Base-by-base conservation (phyloP, 2,888 invertebrate species). In the Lasioglossum leucozonium region DNA sequence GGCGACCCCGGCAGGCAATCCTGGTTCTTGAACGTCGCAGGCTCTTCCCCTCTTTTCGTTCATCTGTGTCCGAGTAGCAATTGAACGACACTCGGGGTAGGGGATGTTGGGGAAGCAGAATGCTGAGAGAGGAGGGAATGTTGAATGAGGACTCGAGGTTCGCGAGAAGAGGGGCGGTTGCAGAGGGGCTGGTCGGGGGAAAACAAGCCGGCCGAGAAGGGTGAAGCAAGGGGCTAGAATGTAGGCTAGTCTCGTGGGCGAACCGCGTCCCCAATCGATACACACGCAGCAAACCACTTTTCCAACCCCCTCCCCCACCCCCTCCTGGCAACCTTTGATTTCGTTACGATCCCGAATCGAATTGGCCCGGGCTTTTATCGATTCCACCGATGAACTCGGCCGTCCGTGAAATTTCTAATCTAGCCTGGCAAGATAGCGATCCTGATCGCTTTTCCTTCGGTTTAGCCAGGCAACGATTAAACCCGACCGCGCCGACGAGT, bases 221-320 rank as follows among this genome's bases (percentile, higher is more conserved):
- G 82, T 75, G 82, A 85, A 85, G 87, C 83, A 84, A 90, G 91
- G 90, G 90, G 91, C 89, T 90, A 87, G 92, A 93, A 93, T 93
- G 93, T 93, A 94, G 92, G 94, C 92, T 92, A 93, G 93, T 94
- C 93, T 92, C 91, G 92, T 87, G 91, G 93, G 92, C 94, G 94
- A 93, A 93, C 94, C 89, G 93, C 94, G 92, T 93, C 94, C 94
- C 94, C 93, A 94, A 94, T 94, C 94, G 94, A 94, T 94, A 94
- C 91, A 89, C 92, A 91, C 92, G 89, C 90, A 90, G 85, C 85
- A 84, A 85, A 86, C 86, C 88, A 81, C 87, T 85, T 89, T 81
- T 85, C 65, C 85, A 76, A 42, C 71, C 77, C 82, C 62, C n/a
- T 69, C 22, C 4, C 22, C 11, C 3, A 40, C 37, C 22, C 34